These are phyloP conservation scores for Aplocera efformata DNA, from an alignment of 2,888 invertebrate genomes.

Conservation along the genomic window DNA sequence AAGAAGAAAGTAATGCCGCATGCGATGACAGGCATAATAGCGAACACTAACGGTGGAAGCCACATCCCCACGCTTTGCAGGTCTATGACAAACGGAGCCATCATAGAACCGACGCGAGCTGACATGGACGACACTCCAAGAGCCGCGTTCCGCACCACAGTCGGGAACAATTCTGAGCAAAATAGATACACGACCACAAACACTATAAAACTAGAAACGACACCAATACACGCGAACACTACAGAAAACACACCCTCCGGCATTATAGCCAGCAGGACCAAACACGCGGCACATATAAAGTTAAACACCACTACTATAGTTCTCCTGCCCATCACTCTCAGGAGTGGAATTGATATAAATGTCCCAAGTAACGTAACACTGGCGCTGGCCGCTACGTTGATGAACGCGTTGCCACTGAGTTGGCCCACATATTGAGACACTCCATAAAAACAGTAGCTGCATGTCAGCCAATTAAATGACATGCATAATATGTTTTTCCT, in stretches of 20 bases:
- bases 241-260: slow-evolving; percentile 68
- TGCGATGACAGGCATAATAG: slow-evolving; percentile 82
- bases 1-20: slow-evolving; percentile 79
- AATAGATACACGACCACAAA: slow-evolving; percentile 93
- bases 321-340: slow-evolving; percentile 84
- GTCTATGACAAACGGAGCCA: slow-evolving; percentile 89
- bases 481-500: slow-evolving; percentile 85
- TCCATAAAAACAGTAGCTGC: slow-evolving; percentile 89
- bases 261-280: slow-evolving; percentile 81
- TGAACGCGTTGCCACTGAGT: slow-evolving; percentile 88
- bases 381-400: slow-evolving; percentile 90
- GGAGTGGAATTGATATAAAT: slow-evolving; percentile 81
- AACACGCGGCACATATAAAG: slow-evolving; percentile 79
- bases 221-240: slow-evolving; percentile 85
- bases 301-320: slow-evolving; percentile 84
- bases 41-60: slow-evolving; percentile 87
- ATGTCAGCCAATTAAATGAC: slow-evolving; percentile 89
- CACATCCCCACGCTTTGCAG: slow-evolving; percentile 71
- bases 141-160: slow-evolving; percentile 92
- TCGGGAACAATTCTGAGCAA: slow-evolving; percentile 93
- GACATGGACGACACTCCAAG: slow-evolving; percentile 94
- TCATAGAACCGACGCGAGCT: slow-evolving; percentile 91
- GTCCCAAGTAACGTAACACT: slow-evolving; percentile 81
- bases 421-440: slow-evolving; percentile 91
- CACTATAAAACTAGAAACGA: slow-evolving; percentile 90